Percentiles rank a stretch among this genome's conserved stretches.
Evolutionary conservation across 1,140 invertebrate genomes (phyloP).

Genomic region (Drosophila sechellia): DNA sequence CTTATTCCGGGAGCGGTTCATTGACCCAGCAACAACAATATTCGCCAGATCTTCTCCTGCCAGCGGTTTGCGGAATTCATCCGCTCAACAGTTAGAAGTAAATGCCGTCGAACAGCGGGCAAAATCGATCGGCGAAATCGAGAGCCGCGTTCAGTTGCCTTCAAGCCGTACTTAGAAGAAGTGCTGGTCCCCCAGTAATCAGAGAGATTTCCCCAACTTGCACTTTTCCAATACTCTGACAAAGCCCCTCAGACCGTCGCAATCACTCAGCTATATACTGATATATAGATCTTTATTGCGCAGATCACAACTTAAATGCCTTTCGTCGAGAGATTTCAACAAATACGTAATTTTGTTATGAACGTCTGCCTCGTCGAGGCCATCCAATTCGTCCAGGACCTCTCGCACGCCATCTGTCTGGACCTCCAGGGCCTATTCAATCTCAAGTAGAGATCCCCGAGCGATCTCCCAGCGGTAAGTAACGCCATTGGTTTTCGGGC

Average conservation of each 20-base stretch:
- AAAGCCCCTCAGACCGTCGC: conserved; percentile 5
- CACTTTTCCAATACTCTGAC: conserved; percentile 25
- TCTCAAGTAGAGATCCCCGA: conserved; percentile 46
- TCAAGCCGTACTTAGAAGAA: conserved; percentile 57
- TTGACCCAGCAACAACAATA: conserved; percentile 68
- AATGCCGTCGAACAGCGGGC: conserved; percentile 4
- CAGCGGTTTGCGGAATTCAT: conserved; percentile 8
- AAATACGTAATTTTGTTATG: conserved; percentile 79
- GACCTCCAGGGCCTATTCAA: conserved; percentile 68
- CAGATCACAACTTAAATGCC: conserved; percentile 71
- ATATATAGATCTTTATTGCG: conserved; percentile 54
- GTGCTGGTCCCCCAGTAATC: conserved; percentile 31
- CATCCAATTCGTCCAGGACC: conserved; percentile 72
- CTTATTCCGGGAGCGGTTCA: conserved; percentile 53
- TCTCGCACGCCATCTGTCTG: conserved; percentile 73
- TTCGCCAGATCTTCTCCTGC: conserved; percentile 39
- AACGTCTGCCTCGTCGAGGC: conserved; percentile 74
- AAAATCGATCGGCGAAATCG: not conserved
- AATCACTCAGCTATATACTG: conserved; percentile 42
- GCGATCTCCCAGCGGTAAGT: conserved; percentile 51
- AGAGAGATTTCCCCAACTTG: conserved; percentile 8
- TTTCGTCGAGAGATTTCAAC: conserved; percentile 72
- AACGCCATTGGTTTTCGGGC: not conserved
- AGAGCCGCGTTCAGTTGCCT: conserved; percentile 62
- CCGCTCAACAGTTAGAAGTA: conserved; percentile 45